phyloP scores from a whole-genome alignment of 2,797 vertebrate species.

The Rhinella marina region DNA sequence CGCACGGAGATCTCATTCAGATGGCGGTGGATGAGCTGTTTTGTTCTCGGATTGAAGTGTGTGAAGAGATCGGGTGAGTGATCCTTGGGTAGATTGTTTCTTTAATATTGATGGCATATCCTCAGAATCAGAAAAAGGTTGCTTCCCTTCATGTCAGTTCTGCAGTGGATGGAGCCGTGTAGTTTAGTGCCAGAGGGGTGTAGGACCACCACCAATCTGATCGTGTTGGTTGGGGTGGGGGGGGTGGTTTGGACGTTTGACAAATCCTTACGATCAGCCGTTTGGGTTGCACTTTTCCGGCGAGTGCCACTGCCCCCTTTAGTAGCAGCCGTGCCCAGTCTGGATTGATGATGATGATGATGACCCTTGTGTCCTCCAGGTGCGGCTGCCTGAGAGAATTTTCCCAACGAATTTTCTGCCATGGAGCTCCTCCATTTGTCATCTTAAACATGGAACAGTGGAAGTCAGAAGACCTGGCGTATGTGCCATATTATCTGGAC shows the following conservation, averaged over 20 bases:
- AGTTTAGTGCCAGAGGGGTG: too few relatives aligned
- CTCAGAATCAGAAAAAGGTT: too few relatives aligned
- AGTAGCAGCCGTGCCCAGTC: too few relatives aligned
- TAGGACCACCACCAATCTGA: too few relatives aligned
- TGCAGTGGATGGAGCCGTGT: too few relatives aligned
- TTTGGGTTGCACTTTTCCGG: too few relatives aligned
- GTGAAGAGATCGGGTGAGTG: constrained; percentile 81
- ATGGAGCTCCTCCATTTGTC: constrained; percentile 86
- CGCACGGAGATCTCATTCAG: constrained; percentile 84
- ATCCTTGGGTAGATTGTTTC: not conserved
- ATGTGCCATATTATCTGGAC: constrained; percentile 86
- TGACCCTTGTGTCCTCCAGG: constrained; percentile 61
- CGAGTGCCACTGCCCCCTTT: too few relatives aligned
- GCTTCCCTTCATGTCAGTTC: too few relatives aligned
- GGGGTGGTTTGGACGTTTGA: too few relatives aligned
- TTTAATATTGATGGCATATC: too few relatives aligned
- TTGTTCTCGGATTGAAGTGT: constrained; percentile 82
- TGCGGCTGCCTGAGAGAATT: constrained; percentile 86
- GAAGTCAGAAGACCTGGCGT: constrained; percentile 88
- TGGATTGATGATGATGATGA: not conserved
- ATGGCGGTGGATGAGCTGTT: constrained; percentile 86
- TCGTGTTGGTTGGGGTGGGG: too few relatives aligned
- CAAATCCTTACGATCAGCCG: too few relatives aligned
- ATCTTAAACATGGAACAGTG: constrained; percentile 92
- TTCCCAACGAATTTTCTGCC: constrained; percentile 84